Evolutionary conservation across 2,888 invertebrate species (phyloP), one percentile per base, ranked within the genome.

Genomic region (Chloromyia formosa): DNA sequence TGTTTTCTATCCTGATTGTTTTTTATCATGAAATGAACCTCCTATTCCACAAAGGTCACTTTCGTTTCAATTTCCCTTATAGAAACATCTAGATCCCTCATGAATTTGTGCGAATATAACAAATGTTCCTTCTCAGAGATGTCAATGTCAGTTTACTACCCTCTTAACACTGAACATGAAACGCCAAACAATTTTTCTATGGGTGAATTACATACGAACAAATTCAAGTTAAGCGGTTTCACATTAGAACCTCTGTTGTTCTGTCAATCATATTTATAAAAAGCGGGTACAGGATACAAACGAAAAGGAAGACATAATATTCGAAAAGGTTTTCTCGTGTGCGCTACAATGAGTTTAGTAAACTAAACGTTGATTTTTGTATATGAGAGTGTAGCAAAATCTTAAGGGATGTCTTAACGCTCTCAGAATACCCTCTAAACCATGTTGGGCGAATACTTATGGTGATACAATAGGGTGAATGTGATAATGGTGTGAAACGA

Each of bases 81-180:
- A 49, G 3, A 49, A 49, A n/a, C 16, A 12, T 7, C 27, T 7
- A 35, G 27, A 4, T 35, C 3, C 27, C 27, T 35, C 27, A 35
- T 49, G 10, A 2, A 12, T 45, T 18, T 45, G 20, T 69, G 49
- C 27, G 68, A 69, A 69, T 22, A 23, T 23, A 69, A 69, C 54
- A 69, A 69, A 69, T 54, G 45, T 45, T 69, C 35, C 68, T 20
- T 54, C 45, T 66, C 14, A 45, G 22, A 66, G 27, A 69, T 69
- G 68, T 69, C 68, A 69, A 27, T 23, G 4, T 53, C 68, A 69
- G 68, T 69, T 69, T 69, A 2, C 27, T 53, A 69, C 68, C 23
- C 54, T 54, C 53, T 9, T 9, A 53, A 12, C 35, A 14, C 27
- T 23, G 35, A 10, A 49, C n/a, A 9, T 1, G 27, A n/a, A 69